These are phyloP conservation scores for Eurytoma adleriae DNA, from an alignment of 2,888 invertebrate genomes.

Conservation along the genomic window DNA sequence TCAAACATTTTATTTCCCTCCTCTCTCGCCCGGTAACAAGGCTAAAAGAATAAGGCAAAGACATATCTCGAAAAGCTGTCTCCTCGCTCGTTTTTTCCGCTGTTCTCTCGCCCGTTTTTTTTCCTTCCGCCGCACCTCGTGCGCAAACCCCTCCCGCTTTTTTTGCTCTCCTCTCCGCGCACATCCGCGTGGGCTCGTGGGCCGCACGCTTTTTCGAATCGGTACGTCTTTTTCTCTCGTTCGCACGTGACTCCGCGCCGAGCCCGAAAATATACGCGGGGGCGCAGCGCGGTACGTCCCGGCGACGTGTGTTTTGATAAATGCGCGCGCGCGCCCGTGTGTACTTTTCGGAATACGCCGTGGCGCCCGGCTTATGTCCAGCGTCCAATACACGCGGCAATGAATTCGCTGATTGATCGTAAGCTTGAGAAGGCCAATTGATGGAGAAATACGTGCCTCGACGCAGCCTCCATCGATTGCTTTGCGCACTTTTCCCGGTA, in stretches of 20 bases:
- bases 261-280: constrained; percentile 7
- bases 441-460: background rate
- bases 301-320: constrained; percentile 1
- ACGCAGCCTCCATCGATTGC: background rate
- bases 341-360: background rate
- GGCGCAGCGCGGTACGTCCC: background rate
- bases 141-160: background rate
- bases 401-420: constrained; percentile 18
- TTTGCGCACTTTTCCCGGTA: background rate
- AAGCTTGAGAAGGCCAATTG: constrained; percentile 1
- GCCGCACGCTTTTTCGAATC: constrained; percentile 1
- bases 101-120: background rate
- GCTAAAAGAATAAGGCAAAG: too few relatives aligned
- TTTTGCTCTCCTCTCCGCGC: background rate
- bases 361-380: background rate
- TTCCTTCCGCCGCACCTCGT: too few relatives aligned
- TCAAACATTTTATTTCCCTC: constrained; percentile 22
- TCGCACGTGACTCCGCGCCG: background rate
- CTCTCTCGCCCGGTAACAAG: too few relatives aligned
- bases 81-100: background rate
- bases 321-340: background rate
- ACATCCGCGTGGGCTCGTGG: background rate
- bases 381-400: background rate
- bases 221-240: background rate
- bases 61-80: background rate